Percentiles rank a stretch among this genome's conserved stretches.
These are phyloP conservation scores for Rhea americana DNA, from an alignment of 2,113 vertebrate genomes.

Conservation along the genomic window DNA sequence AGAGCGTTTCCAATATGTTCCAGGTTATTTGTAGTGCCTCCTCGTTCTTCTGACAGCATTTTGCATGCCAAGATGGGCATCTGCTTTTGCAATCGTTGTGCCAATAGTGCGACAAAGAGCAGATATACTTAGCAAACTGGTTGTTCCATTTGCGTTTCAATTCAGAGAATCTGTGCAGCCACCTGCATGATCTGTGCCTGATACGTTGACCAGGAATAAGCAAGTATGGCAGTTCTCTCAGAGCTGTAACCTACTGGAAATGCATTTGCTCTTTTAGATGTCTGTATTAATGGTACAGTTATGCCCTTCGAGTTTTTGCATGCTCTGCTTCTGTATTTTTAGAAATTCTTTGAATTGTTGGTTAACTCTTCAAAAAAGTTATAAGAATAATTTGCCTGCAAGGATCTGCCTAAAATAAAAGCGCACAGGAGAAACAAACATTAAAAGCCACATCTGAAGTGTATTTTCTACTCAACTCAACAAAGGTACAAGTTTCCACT, in stretches of 20 bases:
- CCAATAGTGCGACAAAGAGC: neutral
- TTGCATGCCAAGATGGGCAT: neutral
- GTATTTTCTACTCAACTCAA: neutral
- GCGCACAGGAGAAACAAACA: neutral
- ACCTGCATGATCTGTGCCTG: neutral
- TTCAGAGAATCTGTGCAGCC: neutral
- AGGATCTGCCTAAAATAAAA: neutral
- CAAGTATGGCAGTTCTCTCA: neutral
- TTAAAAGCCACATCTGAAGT: neutral
- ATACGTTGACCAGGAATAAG: neutral
- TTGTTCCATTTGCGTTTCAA: neutral
- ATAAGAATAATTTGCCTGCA: neutral
- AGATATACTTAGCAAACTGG: neutral
- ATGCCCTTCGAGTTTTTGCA: neutral
- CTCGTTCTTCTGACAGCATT: neutral
- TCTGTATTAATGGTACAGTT: neutral
- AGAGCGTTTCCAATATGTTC: neutral
- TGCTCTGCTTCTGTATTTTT: neutral
- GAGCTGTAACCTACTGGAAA: neutral
- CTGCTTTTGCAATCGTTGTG: neutral
- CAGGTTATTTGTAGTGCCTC: neutral
- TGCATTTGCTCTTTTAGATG: neutral
- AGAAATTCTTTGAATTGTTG: neutral
- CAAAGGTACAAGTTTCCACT: neutral
- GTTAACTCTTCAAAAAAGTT: neutral